Conservation (phyloP, 2,797 vertebrate species). For the Aselliscus stoliczkanus region DNA sequence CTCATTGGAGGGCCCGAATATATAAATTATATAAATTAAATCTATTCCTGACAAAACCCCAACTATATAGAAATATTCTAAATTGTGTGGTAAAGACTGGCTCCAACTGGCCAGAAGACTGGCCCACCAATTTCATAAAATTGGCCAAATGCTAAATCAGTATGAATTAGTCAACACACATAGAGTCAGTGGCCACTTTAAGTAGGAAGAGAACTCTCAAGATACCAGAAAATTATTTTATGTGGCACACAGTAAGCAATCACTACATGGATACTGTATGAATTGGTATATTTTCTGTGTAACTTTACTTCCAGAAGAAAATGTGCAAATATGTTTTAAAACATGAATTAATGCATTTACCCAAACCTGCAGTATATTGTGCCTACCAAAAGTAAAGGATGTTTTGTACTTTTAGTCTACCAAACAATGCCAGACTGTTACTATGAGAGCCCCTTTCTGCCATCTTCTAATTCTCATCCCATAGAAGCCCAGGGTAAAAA, state of each 20-base stretch:
- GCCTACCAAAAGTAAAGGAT: background rate
- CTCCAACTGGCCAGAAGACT: background rate
- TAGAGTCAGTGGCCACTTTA: background rate
- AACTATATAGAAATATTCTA: background rate
- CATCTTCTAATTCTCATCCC: background rate
- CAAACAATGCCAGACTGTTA: background rate
- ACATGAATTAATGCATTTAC: background rate
- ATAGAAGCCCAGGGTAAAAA: background rate
- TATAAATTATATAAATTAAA: background rate
- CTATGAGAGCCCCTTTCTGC: background rate
- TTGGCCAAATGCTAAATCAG: background rate
- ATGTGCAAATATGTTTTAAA: background rate
- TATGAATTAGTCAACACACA: background rate
- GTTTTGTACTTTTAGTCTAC: background rate
- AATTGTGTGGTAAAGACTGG: background rate
- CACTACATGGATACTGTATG: background rate
- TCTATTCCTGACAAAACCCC: background rate
- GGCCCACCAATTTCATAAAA: background rate
- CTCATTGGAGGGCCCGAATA: background rate
- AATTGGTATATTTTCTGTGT: background rate
- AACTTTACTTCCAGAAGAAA: background rate
- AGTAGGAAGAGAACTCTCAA: background rate
- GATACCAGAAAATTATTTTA: background rate
- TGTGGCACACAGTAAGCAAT: background rate
- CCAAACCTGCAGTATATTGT: background rate